These are phyloP conservation scores for Plebejus argus DNA, from an alignment of 2,888 invertebrate genomes.

Conservation along the genomic window DNA sequence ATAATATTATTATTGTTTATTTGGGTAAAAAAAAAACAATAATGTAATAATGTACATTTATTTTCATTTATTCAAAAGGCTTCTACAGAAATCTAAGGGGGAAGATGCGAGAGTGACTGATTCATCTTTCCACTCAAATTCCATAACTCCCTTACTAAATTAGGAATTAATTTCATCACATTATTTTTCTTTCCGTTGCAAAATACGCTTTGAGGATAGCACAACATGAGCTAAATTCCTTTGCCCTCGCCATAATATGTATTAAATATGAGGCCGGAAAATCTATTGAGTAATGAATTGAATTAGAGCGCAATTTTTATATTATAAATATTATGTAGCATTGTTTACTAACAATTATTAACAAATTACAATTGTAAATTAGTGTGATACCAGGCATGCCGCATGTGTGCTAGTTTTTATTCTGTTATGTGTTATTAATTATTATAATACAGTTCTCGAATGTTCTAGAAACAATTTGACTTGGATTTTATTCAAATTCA, in stretches of 20 bases:
- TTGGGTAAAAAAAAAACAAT: no score
- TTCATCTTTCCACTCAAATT: no score
- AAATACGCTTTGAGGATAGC: not conserved
- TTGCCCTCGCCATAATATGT: not conserved
- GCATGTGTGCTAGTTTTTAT: not conserved
- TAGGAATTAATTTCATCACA: not conserved
- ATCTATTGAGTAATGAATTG: not conserved
- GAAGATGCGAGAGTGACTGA: no score
- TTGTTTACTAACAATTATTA: slow-evolving; percentile 10
- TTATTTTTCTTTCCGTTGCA: not conserved
- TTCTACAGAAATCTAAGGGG: no score
- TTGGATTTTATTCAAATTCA: not conserved
- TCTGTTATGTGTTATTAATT: not conserved
- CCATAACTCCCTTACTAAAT: no score
- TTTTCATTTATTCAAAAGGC: no score
- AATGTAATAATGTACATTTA: no score
- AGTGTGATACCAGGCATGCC: not conserved
- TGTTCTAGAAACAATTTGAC: slow-evolving; percentile 1
- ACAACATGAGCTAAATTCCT: not conserved
- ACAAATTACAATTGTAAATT: slow-evolving; percentile 1
- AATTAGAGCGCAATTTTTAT: slow-evolving; percentile 9
- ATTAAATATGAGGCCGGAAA: not conserved
- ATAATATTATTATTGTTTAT: no score
- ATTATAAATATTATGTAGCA: slow-evolving; percentile 15
- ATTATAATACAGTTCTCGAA: not conserved